A percentile compares a stretch with the other conserved stretches of the same genome.
Conservation (phyloP, 1,140 invertebrate genomes). For the Euborellia annulipes region DNA sequence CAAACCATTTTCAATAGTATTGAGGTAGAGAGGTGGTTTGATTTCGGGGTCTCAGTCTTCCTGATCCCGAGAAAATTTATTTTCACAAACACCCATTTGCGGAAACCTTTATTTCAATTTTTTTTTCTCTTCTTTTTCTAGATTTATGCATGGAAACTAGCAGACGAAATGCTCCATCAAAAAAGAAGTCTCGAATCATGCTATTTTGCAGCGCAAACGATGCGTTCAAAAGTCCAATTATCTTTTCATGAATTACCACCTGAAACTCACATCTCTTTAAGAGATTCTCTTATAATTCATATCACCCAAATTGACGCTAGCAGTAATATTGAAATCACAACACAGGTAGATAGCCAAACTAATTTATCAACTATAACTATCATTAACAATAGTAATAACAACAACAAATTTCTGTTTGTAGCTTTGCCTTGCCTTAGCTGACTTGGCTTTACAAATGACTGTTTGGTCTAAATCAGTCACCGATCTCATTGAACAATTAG, state of each 20-base stretch:
- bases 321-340: conserved; percentile 72
- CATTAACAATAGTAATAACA: conserved; percentile 4
- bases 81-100: too few species aligned
- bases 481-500: conserved; percentile 62
- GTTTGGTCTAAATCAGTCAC: conserved; percentile 78
- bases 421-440: conserved; percentile 80
- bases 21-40: too few species aligned
- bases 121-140: conserved; percentile 28
- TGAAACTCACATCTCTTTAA: conserved; percentile 65
- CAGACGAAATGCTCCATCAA: conserved; percentile 78
- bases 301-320: conserved; percentile 66
- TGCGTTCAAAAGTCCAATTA: conserved; percentile 87
- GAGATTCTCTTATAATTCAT: conserved; percentile 84
- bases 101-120: too few species aligned
- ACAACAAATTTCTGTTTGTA: conserved; percentile 26
- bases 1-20: too few species aligned
- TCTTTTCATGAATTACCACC: conserved; percentile 84
- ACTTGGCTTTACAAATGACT: conserved; percentile 86
- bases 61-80: too few species aligned
- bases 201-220: conserved; percentile 96
- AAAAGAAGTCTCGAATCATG: conserved; percentile 79
- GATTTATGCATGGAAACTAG: conserved; percentile 89
- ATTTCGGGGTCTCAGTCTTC: too few species aligned
- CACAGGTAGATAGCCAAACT: conserved; percentile 41
- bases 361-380: not conserved